A percentile compares a stretch with the other conserved stretches of the same genome.
Evolutionary conservation across 2,888 invertebrate species (phyloP).

Genomic region (Scaptomyza cyrtandrae): DNA sequence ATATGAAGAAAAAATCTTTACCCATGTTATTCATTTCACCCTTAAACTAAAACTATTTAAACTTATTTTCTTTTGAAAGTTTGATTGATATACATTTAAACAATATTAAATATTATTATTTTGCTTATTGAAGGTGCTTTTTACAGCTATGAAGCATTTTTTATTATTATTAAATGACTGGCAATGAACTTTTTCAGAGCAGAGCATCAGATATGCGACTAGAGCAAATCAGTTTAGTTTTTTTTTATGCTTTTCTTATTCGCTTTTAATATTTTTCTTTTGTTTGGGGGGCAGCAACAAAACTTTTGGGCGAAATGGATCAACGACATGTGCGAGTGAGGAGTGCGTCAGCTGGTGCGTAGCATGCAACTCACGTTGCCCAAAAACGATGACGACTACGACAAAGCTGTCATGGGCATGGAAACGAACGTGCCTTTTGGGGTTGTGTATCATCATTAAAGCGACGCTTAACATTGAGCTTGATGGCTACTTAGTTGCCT

Average conservation of each 20-base stretch:
- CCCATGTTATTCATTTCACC: too few species aligned
- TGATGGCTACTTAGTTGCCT: constrained; percentile 56
- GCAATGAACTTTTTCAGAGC: too few species aligned
- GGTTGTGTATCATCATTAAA: constrained; percentile 60
- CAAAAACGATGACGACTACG: constrained; percentile 60
- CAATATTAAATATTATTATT: too few species aligned
- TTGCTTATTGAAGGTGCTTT: too few species aligned
- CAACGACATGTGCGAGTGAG: constrained; percentile 62
- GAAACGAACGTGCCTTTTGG: constrained; percentile 45
- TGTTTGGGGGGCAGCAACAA: constrained; percentile 35
- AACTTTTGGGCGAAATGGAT: constrained; percentile 73
- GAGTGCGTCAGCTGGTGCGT: constrained; percentile 38
- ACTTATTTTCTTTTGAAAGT: too few species aligned
- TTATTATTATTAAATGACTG: too few species aligned
- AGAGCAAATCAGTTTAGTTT: constrained; percentile 13
- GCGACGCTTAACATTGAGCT: constrained; percentile 75
- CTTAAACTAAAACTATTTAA: too few species aligned
- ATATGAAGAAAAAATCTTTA: too few species aligned
- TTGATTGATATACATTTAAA: too few species aligned
- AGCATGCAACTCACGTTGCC: constrained; percentile 70
- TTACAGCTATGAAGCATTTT: too few species aligned
- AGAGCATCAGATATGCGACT: constrained; percentile 42
- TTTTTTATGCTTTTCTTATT: constrained; percentile 24
- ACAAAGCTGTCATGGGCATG: constrained; percentile 57
- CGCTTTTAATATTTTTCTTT: constrained; percentile 44